Conservation (phyloP, 2,113 vertebrate genomes). For the Oenanthe melanoleuca region DNA sequence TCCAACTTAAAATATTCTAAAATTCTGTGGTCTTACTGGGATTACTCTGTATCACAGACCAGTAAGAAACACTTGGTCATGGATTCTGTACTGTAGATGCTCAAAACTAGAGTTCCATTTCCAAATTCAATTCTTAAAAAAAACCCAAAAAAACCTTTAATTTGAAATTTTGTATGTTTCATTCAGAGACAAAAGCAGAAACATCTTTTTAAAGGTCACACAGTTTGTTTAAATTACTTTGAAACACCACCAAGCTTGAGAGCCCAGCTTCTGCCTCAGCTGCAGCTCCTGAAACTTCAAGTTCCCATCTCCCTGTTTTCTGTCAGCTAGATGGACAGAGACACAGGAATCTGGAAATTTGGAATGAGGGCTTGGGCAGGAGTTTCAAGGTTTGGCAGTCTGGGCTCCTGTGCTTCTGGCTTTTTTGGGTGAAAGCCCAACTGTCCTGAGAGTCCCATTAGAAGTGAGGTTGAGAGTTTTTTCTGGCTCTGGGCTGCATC, state of each 20-base stretch:
- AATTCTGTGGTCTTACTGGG: background rate
- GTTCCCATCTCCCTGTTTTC: background rate
- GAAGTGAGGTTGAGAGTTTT: slow-evolving; percentile 30
- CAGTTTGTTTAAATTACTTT: background rate
- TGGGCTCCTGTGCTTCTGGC: slow-evolving; percentile 7
- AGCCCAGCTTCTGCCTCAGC: background rate
- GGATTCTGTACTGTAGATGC: background rate
- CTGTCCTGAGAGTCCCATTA: slow-evolving; percentile 42
- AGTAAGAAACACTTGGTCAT: background rate
- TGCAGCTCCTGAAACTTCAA: background rate
- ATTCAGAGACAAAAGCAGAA: background rate
- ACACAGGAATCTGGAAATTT: slow-evolving; percentile 39
- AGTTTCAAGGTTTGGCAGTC: slow-evolving; percentile 37
- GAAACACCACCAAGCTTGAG: background rate
- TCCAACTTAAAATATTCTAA: background rate
- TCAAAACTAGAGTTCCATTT: background rate
- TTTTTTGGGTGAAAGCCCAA: slow-evolving; percentile 35
- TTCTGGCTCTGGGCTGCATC: slow-evolving; percentile 20
- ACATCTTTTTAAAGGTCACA: background rate
- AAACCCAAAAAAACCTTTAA: background rate
- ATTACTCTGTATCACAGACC: background rate
- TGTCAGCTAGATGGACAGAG: slow-evolving; percentile 5
- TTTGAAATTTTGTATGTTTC: background rate
- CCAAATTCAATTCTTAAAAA: background rate
- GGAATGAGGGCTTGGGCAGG: slow-evolving; percentile 6